These are phyloP conservation scores for Megatriorchis doriae DNA, from an alignment of 2,113 vertebrate genomes.

Conservation along the genomic window DNA sequence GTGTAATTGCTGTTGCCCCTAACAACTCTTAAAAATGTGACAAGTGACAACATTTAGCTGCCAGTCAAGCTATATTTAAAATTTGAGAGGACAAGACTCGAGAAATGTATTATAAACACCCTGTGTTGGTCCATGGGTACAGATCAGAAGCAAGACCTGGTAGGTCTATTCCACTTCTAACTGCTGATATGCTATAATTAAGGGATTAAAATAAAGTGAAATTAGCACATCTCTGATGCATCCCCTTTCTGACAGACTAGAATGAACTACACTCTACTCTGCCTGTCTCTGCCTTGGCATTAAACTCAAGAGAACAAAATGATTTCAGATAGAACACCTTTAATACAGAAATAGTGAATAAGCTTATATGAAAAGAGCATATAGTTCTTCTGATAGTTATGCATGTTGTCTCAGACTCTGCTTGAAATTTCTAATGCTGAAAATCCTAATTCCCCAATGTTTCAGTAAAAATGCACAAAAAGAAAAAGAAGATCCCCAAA, in stretches of 20 bases:
- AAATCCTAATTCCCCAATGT: not conserved
- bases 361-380: not conserved
- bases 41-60: not conserved
- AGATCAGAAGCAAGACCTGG: not conserved
- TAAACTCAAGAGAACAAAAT: not conserved
- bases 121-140: not conserved
- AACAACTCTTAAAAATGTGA: constrained; percentile 15
- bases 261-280: not conserved
- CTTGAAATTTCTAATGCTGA: not conserved
- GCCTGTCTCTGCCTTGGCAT: not conserved
- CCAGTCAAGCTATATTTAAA: not conserved
- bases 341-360: not conserved
- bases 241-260: not conserved
- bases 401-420: not conserved
- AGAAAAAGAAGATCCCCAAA: not conserved
- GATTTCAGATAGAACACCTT: not conserved
- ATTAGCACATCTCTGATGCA: not conserved
- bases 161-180: not conserved
- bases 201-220: not conserved
- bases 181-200: not conserved
- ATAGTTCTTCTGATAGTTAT: not conserved
- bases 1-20: not conserved
- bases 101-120: not conserved
- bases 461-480: not conserved
- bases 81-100: not conserved